Evolutionary conservation across 2,888 invertebrate genomes (phyloP), one percentile per base, ranked within the genome.

Genomic region (Baccha elongata): DNA sequence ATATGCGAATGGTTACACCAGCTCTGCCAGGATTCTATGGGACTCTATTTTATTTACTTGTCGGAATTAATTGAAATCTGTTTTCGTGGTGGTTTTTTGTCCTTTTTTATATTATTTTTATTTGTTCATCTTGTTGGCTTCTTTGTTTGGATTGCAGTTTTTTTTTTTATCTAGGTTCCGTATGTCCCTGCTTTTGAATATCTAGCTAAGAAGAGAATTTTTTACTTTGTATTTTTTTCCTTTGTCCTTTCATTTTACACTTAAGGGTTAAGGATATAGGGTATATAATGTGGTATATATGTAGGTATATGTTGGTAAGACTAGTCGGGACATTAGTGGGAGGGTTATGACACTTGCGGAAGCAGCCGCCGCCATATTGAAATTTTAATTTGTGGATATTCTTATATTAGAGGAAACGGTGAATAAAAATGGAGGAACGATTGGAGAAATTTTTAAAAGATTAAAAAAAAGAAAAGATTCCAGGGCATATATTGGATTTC

Each of bases 61-160:
- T 84, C 71, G 80, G 84, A 62, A 76, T 74, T 83, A 85, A 83
- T 85, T 83, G 50, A 65, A 76, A 83, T 79, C 69, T 80, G 64
- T 74, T 81, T 81, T 84, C 75, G 76, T 72, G 58, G 74, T 64
- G 65, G 53, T 75, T 74, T 50, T 19, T 21, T 11, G 52, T 71
- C 69, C 48, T 52, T 44, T 72, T 68, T 42, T 21, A 40, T 60
- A 48, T 32, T 23, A 76, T 68, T 35, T 78, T 19, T 64, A 11
- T 23, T 29, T 46, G 71, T 64, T 29, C 32, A 37, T 53, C 19
- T 26, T 55, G 35, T 26, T n/a, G 48, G 65, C 58, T 40, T 71
- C 55, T 53, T 32, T 65, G 52, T 73, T 50, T 53, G 46, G 44
- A 42, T 52, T 55, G 55, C 50, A 80, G 48, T 67, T 52, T 74